phyloP scores from a whole-genome alignment of 2,888 invertebrate species.

The Philopedon plagiatum region DNA sequence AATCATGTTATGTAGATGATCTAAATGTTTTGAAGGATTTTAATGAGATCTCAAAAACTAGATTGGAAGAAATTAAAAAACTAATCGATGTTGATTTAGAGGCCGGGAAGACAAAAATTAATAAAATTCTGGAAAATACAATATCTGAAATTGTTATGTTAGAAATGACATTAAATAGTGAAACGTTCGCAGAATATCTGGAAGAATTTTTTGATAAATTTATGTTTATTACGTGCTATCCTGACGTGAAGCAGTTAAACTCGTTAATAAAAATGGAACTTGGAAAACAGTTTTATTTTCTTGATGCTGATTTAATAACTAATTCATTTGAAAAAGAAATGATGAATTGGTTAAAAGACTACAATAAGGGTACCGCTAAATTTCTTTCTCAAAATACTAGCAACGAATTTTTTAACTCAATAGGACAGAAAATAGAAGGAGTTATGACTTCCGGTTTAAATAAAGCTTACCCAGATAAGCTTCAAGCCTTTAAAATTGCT shows the following conservation, averaged over 20 bases:
- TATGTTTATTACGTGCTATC: constrained; percentile 34
- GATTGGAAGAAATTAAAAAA: not conserved
- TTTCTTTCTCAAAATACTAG: constrained; percentile 22
- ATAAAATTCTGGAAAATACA: constrained; percentile 13
- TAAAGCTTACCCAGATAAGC: constrained; percentile 38
- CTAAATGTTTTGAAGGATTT: not conserved
- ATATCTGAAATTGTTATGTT: constrained; percentile 1
- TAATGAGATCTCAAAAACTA: not conserved
- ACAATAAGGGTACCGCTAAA: constrained; percentile 26
- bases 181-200: not conserved
- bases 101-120: not conserved
- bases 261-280: constrained; percentile 12
- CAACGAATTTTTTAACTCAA: not conserved
- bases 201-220: constrained; percentile 41
- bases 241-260: constrained; percentile 35
- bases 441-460: constrained; percentile 29
- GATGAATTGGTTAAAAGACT: constrained; percentile 39
- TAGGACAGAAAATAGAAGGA: constrained; percentile 8
- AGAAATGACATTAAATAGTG: constrained; percentile 1
- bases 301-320: constrained; percentile 38
- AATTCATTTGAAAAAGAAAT: constrained; percentile 43
- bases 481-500: constrained; percentile 17
- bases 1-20: not conserved
- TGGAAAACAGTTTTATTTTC: constrained; percentile 30
- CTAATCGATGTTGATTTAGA: not conserved